These are phyloP conservation scores for Ambastaia sidthimunki DNA, from an alignment of 2,797 vertebrate genomes.

Conservation along the genomic window DNA sequence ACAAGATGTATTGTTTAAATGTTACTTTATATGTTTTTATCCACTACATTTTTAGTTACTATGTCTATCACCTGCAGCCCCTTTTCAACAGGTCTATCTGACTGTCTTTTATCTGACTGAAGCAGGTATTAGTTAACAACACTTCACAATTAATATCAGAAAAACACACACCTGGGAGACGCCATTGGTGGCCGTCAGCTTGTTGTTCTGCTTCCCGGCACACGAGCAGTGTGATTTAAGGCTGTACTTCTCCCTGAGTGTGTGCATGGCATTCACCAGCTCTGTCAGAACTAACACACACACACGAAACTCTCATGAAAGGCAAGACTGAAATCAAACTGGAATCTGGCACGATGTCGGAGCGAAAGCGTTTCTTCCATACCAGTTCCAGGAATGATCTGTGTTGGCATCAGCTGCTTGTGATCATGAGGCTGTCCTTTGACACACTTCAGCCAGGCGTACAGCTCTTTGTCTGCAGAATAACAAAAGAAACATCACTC, in stretches of 20 bases:
- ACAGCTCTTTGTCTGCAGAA: constrained; percentile 92
- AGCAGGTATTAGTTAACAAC: not conserved
- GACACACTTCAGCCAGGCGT: constrained; percentile 97
- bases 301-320: constrained; percentile 8
- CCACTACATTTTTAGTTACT: too few species aligned
- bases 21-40: too few species aligned
- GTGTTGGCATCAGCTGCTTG: constrained; percentile 98
- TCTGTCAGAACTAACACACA: constrained; percentile 87
- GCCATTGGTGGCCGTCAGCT: constrained; percentile 88
- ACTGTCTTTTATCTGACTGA: too few species aligned
- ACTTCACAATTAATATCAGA: not conserved
- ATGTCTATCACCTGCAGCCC: too few species aligned
- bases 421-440: constrained; percentile 98
- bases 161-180: constrained; percentile 87
- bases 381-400: constrained; percentile 98
- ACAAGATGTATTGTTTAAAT: too few species aligned
- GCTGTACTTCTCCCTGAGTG: constrained; percentile 88
- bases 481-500: constrained; percentile 46
- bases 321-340: constrained; percentile 40
- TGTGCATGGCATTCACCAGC: constrained; percentile 90
- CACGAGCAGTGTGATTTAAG: constrained; percentile 89
- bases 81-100: too few species aligned
- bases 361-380: constrained; percentile 53
- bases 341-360: constrained; percentile 21
- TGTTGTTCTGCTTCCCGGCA: constrained; percentile 83